These are phyloP conservation scores for Helarctos malayanus DNA, from an alignment of 2,797 vertebrate species.

Conservation along the genomic window DNA sequence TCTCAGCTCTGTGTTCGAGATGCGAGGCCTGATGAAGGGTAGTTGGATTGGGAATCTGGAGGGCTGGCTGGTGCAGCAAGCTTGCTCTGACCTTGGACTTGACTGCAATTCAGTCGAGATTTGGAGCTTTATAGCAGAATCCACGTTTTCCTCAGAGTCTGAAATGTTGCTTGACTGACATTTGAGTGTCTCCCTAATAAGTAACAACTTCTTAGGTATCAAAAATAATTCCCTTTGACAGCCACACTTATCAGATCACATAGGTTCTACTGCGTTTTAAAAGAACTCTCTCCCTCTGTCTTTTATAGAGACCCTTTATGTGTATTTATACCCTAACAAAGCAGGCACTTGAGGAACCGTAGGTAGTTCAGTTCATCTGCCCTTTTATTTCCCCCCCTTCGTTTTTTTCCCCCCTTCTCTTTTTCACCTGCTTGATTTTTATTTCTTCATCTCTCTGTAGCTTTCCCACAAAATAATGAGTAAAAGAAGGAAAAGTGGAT, in stretches of 20 bases:
- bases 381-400: not conserved
- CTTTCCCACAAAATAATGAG: not conserved
- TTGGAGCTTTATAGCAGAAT: not conserved
- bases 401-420: not conserved
- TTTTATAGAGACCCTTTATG: not conserved
- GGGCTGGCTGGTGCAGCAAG: not conserved
- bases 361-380: not conserved
- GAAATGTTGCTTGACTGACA: not conserved
- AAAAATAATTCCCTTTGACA: not conserved
- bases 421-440: not conserved
- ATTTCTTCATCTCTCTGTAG: conserved; percentile 16
- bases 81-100: not conserved
- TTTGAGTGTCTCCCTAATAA: not conserved
- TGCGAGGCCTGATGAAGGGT: not conserved
- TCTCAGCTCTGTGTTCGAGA: not conserved
- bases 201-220: not conserved
- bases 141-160: not conserved
- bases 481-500: not conserved
- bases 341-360: not conserved
- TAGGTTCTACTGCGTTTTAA: not conserved
- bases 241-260: not conserved
- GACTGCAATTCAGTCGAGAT: not conserved
- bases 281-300: not conserved
- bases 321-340: rapidly evolving
- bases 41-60: not conserved